Evolutionary conservation across 1,140 invertebrate species (phyloP).

Genomic region (Diachasma alloeum): DNA sequence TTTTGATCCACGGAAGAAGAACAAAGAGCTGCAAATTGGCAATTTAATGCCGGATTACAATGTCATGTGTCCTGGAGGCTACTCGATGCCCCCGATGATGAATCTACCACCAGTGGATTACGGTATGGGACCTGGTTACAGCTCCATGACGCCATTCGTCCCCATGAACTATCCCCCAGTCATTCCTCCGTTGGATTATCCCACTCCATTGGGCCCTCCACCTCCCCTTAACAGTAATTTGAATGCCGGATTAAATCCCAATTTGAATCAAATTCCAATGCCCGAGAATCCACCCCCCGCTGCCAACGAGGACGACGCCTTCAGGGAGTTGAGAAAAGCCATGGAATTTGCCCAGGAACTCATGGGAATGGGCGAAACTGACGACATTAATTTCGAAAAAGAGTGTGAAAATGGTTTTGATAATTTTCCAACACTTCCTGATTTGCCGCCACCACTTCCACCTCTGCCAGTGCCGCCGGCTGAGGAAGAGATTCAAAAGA

Average conservation of each 20-base stretch:
- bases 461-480: neutral
- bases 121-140: neutral
- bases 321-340: constrained; percentile 58
- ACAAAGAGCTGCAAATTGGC: constrained; percentile 6
- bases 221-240: neutral
- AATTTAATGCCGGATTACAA: neutral
- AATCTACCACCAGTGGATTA: constrained; percentile 32
- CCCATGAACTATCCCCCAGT: constrained; percentile 12
- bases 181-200: constrained; percentile 20
- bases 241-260: neutral
- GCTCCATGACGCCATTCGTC: neutral
- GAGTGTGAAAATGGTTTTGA: constrained; percentile 12
- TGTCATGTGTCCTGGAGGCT: neutral
- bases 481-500: neutral
- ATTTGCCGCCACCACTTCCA: constrained; percentile 26
- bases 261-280: neutral
- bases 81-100: constrained; percentile 10
- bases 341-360: constrained; percentile 57
- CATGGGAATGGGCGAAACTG: constrained; percentile 47
- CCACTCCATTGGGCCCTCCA: constrained; percentile 3
- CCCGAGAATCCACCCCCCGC: neutral
- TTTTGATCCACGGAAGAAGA: constrained; percentile 32
- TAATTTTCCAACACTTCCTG: constrained; percentile 31
- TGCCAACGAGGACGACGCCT: constrained; percentile 44
- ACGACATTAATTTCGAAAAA: neutral